Evolutionary conservation across 2,113 vertebrate genomes (phyloP).

Genomic region (Tonatia bakeri): DNA sequence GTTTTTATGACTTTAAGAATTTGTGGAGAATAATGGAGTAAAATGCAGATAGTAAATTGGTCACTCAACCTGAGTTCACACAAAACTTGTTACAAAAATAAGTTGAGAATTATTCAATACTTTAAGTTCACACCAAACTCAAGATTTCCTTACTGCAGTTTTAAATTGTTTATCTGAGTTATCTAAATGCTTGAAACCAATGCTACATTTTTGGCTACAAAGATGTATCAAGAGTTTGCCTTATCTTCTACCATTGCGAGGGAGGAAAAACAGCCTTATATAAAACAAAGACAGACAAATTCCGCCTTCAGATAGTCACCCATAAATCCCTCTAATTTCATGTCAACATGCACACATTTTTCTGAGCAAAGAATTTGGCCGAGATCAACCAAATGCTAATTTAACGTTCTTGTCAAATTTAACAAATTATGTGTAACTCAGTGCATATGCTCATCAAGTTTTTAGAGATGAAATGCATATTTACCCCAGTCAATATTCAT

Average conservation of each 20-base stretch:
- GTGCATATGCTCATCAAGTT: conserved; percentile 61
- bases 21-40: neutral
- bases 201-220: conserved; percentile 7
- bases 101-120: neutral
- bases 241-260: neutral
- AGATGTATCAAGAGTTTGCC: conserved; percentile 15
- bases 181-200: conserved; percentile 3
- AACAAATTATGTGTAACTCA: conserved; percentile 53
- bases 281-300: conserved; percentile 72
- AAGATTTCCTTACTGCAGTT: neutral
- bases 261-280: neutral
- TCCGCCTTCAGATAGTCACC: conserved; percentile 63
- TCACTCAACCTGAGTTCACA: neutral
- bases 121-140: neutral
- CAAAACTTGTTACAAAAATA: neutral
- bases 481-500: conserved; percentile 60
- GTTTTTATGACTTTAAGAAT: neutral
- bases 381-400: conserved; percentile 77
- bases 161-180: conserved; percentile 14
- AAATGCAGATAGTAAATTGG: neutral
- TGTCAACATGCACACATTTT: conserved; percentile 75
- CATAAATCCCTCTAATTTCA: conserved; percentile 73
- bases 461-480: conserved; percentile 60
- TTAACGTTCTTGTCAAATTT: conserved; percentile 75
- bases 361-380: conserved; percentile 73